Conservation (phyloP, 2,888 invertebrate genomes). For the Celastrina argiolus region DNA sequence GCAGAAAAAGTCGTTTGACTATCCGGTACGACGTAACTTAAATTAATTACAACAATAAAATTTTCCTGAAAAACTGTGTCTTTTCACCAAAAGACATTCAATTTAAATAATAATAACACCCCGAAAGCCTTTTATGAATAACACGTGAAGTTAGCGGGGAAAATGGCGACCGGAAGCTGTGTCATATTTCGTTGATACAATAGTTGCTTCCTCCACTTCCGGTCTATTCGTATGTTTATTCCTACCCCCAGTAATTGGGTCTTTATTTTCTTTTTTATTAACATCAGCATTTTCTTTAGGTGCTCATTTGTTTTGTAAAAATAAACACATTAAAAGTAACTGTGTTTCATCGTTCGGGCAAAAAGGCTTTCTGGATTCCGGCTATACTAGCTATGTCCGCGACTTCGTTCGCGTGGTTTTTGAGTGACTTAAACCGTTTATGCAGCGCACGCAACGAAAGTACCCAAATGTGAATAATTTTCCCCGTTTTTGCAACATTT, state of each 20-base stretch:
- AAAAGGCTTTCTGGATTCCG: too few species aligned
- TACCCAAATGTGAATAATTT: too few species aligned
- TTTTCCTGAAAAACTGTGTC: background rate
- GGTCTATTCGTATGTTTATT: conserved; percentile 18
- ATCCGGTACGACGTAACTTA: background rate
- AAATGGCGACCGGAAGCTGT: conserved; percentile 1
- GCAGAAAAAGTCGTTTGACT: background rate
- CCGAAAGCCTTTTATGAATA: conserved; percentile 3
- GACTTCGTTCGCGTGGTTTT: too few species aligned
- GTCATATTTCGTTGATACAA: conserved; percentile 20
- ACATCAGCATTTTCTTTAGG: background rate
- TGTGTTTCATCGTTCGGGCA: too few species aligned
- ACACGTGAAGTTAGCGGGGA: conserved; percentile 1
- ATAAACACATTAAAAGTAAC: too few species aligned
- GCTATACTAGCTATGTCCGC: too few species aligned
- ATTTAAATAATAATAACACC: conserved; percentile 5
- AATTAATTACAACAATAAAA: too few species aligned
- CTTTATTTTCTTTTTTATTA: conserved; percentile 24
- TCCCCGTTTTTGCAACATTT: too few species aligned
- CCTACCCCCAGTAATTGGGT: conserved; percentile 24
- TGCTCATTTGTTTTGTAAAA: too few species aligned
- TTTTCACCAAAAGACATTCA: background rate
- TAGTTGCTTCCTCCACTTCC: conserved; percentile 15
- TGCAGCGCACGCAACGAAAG: too few species aligned
- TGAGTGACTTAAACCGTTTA: too few species aligned